phyloP scores from a whole-genome alignment of 2,113 vertebrate genomes.

The Argyrosomus japonicus region DNA sequence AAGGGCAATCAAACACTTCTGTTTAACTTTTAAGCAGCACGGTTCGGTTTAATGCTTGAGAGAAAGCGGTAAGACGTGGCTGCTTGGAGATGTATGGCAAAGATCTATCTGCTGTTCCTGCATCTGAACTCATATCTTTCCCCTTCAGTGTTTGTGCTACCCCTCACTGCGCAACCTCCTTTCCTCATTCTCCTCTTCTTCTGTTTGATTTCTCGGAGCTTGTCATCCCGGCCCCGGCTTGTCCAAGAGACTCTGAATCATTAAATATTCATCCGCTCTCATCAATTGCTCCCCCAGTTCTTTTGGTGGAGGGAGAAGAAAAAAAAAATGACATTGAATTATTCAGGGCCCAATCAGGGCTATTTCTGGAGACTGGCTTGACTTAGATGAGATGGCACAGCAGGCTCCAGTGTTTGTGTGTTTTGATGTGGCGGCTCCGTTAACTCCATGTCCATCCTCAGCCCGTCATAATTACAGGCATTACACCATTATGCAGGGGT shows the following conservation, averaged over 20 bases:
- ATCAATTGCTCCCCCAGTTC: conserved; percentile 81
- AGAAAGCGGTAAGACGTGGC: neutral
- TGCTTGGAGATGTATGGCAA: conserved; percentile 23
- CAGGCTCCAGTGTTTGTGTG: conserved; percentile 68
- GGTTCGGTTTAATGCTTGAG: conserved; percentile 24
- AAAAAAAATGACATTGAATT: conserved; percentile 80
- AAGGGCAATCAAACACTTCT: conserved; percentile 48
- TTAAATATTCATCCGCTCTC: conserved; percentile 84
- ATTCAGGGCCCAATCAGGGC: conserved; percentile 79
- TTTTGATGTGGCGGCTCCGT: conserved; percentile 70
- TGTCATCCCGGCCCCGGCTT: conserved; percentile 71
- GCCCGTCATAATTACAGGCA: conserved; percentile 68
- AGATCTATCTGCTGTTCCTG: conserved; percentile 27
- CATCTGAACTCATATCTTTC: conserved; percentile 44
- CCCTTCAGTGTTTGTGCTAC: conserved; percentile 54
- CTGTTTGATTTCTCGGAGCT: conserved; percentile 73
- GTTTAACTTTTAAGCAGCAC: conserved; percentile 53
- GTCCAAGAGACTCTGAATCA: conserved; percentile 75
- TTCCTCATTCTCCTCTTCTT: conserved; percentile 56
- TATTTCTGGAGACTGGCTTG: conserved; percentile 77
- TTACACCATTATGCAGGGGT: conserved; percentile 64
- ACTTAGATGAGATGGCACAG: conserved; percentile 62
- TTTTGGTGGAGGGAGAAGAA: conserved; percentile 59
- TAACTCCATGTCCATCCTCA: conserved; percentile 64
- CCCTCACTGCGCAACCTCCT: conserved; percentile 60